A percentile compares a stretch with the other conserved stretches of the same genome.
Evolutionary conservation across 2,113 vertebrate genomes (phyloP).

Genomic region (Chionomys nivalis): DNA sequence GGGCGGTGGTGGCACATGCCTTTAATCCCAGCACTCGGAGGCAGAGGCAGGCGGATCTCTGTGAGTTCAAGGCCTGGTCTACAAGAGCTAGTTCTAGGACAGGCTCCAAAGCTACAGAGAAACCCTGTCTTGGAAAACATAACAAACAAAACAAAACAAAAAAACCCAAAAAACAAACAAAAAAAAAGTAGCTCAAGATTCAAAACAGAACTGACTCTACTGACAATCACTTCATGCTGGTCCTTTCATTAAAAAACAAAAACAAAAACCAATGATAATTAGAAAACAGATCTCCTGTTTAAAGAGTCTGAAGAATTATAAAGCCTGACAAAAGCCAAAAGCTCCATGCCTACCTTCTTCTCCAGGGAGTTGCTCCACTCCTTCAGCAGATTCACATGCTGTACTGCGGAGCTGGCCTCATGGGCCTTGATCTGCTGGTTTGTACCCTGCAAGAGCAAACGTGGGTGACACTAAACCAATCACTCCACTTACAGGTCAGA

Average conservation of each 20-base stretch:
- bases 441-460: constrained; percentile 90
- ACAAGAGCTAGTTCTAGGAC: too few relatives aligned
- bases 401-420: constrained; percentile 93
- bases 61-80: too few relatives aligned
- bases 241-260: neutral
- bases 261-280: constrained; percentile 6
- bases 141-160: too few relatives aligned
- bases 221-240: constrained; percentile 63
- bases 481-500: constrained; percentile 56
- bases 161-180: too few relatives aligned
- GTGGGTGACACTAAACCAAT: constrained; percentile 72
- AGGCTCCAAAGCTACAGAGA: too few relatives aligned
- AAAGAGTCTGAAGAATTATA: constrained; percentile 62
- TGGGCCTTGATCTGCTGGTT: constrained; percentile 97
- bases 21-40: too few relatives aligned
- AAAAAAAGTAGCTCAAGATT: neutral
- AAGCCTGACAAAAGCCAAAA: constrained; percentile 18
- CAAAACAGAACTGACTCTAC: neutral
- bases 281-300: constrained; percentile 5
- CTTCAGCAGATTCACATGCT: constrained; percentile 95
- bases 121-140: too few relatives aligned
- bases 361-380: constrained; percentile 93
- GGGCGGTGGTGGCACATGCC: too few relatives aligned
- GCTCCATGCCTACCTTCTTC: constrained; percentile 89
- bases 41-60: too few relatives aligned